phyloP scores from a whole-genome alignment of 2,797 vertebrate genomes.

The Acanthopagrus latus region DNA sequence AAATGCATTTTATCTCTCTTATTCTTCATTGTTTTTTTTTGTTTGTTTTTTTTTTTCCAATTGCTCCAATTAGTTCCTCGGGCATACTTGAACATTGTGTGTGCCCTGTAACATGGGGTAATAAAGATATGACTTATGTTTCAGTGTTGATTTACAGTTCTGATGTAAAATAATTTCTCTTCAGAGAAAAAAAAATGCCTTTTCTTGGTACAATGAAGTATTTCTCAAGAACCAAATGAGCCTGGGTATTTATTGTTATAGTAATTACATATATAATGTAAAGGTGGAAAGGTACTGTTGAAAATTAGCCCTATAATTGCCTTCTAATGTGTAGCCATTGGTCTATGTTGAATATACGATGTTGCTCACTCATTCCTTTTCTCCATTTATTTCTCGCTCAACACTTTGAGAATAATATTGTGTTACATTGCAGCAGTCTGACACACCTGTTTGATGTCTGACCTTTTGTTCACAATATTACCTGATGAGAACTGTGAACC shows the following conservation, averaged over 20 bases:
- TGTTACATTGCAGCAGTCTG: slow-evolving; percentile 38
- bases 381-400: slow-evolving; percentile 67
- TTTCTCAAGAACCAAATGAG: slow-evolving; percentile 82
- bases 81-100: slow-evolving; percentile 85
- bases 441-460: slow-evolving; percentile 41
- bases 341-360: slow-evolving; percentile 79
- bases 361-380: slow-evolving; percentile 68
- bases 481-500: slow-evolving; percentile 17
- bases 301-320: slow-evolving; percentile 71
- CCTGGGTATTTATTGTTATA: slow-evolving; percentile 82
- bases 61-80: slow-evolving; percentile 81
- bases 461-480: slow-evolving; percentile 25
- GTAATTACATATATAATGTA: slow-evolving; percentile 70
- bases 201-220: slow-evolving; percentile 82
- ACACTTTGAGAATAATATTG: slow-evolving; percentile 27
- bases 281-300: slow-evolving; percentile 68
- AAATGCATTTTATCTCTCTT: slow-evolving; percentile 84
- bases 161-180: slow-evolving; percentile 79
- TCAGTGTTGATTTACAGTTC: slow-evolving; percentile 81
- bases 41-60: slow-evolving; percentile 46
- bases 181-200: slow-evolving; percentile 72
- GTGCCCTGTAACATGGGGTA: slow-evolving; percentile 83
- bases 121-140: slow-evolving; percentile 83
- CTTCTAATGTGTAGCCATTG: slow-evolving; percentile 77
- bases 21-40: slow-evolving; percentile 52